Conservation (phyloP, 2,797 vertebrate species). For the Micrastur ruficollis region DNA sequence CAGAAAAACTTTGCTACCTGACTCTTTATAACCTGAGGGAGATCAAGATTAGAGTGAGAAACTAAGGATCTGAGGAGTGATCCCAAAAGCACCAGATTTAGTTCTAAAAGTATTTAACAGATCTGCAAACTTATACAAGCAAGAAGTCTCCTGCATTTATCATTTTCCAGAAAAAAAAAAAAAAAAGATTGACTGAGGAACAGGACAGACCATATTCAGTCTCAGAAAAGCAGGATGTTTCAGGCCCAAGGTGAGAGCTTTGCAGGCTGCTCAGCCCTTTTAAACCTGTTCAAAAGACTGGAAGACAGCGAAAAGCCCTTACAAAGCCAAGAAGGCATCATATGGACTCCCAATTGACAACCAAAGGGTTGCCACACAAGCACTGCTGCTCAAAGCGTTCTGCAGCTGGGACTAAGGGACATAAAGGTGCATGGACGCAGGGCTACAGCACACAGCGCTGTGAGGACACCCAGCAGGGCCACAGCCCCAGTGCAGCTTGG, state of each 20-base stretch:
- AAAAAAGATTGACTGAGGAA: not conserved
- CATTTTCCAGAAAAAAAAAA: not conserved
- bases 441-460: not conserved
- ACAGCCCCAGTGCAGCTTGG: not conserved
- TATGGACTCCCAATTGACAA: rapidly evolving
- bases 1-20: not conserved
- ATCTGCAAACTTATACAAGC: not conserved
- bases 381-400: not conserved
- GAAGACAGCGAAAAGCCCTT: not conserved
- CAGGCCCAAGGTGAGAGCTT: not conserved
- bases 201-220: rapidly evolving
- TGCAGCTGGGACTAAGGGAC: not conserved
- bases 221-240: not conserved
- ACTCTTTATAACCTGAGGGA: not conserved
- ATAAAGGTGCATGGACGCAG: rapidly evolving
- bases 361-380: not conserved
- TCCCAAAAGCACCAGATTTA: not conserved
- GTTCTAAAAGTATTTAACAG: not conserved
- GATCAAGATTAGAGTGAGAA: not conserved
- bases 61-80: not conserved
- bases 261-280: not conserved
- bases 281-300: rapidly evolving
- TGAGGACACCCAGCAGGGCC: not conserved
- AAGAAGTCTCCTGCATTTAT: not conserved
- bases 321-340: too few species aligned